Evolutionary conservation across 2,888 invertebrate genomes (phyloP), one percentile per base, ranked within the genome.

Genomic region (Leucophenga maculata): DNA sequence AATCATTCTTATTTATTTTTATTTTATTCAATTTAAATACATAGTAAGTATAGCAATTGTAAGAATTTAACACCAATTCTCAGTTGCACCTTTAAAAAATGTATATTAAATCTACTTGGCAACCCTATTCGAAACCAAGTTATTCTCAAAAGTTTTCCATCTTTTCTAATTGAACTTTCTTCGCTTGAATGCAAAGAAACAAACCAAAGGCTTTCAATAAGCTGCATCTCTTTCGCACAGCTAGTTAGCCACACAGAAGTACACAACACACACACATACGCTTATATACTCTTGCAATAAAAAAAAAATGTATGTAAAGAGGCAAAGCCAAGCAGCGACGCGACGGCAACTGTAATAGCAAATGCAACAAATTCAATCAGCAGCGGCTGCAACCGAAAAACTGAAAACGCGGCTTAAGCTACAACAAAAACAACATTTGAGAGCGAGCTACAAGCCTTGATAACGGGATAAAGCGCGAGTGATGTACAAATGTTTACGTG

Each of bases 381-480:
- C 39, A 39, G 18, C 18, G 22, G 18, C 54, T 26, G 14, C 62
- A 46, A 14, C 62, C 62, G 50, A 18, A 6, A 50, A 64, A 64
- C 44, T 64, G 22, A 46, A 64, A 46, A 64, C 60, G 60, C 20
- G 62, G 62, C 62, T 64, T 64, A 64, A 22, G 60, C 57, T 32
- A 60, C 16, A 22, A 48, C 26, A 22, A 55, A 26, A 55, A 57
- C 11, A 57, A 26, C 54, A 16, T 54, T 54, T 18, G 22, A 20
- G 39, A 39, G 44, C 60, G 11, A 39, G 26, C 39, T 39, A 32
- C 60, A 18, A 57, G 16, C 46, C 20, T 22, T 64, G 62, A 64
- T 64, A 64, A 64, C 62, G 62, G 62, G 20, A 64, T 64, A 64
- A 62, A 64, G 62, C 46, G 20, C 26, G 62, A 64, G 39, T 13